Base-by-base conservation (phyloP, 2,113 vertebrate species). In the Catagonus wagneri region DNA sequence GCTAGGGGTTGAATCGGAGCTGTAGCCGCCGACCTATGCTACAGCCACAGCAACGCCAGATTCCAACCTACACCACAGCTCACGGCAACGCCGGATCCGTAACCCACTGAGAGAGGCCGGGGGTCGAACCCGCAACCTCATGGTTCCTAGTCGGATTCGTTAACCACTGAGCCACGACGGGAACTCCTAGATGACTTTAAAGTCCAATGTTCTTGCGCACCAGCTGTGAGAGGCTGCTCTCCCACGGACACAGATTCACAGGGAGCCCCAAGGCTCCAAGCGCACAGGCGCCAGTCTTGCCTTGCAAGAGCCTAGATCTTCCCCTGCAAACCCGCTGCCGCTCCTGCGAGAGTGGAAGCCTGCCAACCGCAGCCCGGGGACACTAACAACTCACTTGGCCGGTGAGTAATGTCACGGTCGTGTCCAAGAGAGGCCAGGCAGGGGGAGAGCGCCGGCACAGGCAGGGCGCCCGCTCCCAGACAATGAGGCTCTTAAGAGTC, bases 311-410 rank as follows among this genome's bases (percentile, higher is more conserved):
- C 34, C 61, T 15, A 14, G 13, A 75, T 9, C 78, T 58, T 84
- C 63, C 10, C 65, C 63, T 34, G 79, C 54, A n/a, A 25, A 66
- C 56, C 52, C 2, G n/a, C 92, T 29, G 69, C 94, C 0, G 44
- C 29, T 76, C 79, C 44, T 32, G 10, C 0, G 10, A 72, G 78
- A 74, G 85, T 34, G 96, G 96, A 96, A 83, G 72, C 66, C 90
- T 96, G 97, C 94, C 97, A 96, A 60, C 39, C 4, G 1, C 32
- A 50, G 87, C 68, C 36, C 12, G 5, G 75, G 90, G 92, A 94
- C 90, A 39, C 93, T 96, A 86, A 98, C 97, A 97, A 92, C 95
- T 97, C 95, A 96, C 95, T 97, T 83, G 97, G 96, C 96, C 14
- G 0, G 71, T n/a, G 84, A 97, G 80, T 84, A 16, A 32, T 84